These are phyloP conservation scores for Pyrocephalus nanus DNA, from an alignment of 2,797 vertebrate species.

Conservation along the genomic window DNA sequence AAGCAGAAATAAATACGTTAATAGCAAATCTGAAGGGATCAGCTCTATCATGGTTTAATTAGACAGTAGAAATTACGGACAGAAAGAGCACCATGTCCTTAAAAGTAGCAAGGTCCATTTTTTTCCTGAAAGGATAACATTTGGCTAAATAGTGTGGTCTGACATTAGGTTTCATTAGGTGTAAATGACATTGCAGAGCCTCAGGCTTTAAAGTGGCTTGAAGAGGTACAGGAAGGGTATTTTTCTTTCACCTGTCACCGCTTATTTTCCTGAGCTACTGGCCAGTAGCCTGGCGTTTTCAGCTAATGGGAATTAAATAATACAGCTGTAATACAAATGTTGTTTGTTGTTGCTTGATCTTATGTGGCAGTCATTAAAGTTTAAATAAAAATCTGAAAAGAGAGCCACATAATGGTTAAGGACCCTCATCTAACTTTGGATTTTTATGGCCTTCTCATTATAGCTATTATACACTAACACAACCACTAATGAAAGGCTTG, in stretches of 20 bases:
- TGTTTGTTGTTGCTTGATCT: constrained; percentile 59
- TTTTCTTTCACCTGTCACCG: constrained; percentile 80
- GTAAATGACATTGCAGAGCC: constrained; percentile 71
- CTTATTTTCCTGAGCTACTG: constrained; percentile 74
- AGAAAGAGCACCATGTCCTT: not conserved
- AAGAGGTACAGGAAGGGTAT: constrained; percentile 56
- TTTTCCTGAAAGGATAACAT: constrained; percentile 29
- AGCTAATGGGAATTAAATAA: constrained; percentile 78
- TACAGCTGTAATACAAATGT: constrained; percentile 74
- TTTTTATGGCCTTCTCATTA: constrained; percentile 84
- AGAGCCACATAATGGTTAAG: constrained; percentile 45
- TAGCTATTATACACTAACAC: constrained; percentile 83
- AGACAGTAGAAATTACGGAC: constrained; percentile 3
- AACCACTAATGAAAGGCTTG: constrained; percentile 84
- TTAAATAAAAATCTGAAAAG: constrained; percentile 67
- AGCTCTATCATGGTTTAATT: constrained; percentile 44
- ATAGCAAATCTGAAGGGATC: constrained; percentile 4
- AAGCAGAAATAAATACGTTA: constrained; percentile 29
- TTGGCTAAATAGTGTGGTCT: constrained; percentile 66
- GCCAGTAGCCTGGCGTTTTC: constrained; percentile 72
- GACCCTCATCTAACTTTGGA: constrained; percentile 77
- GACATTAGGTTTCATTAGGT: constrained; percentile 73
- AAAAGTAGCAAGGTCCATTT: not conserved
- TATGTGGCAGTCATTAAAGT: constrained; percentile 66
- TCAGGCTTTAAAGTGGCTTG: constrained; percentile 72